phyloP scores from a whole-genome alignment of 64 coral and sea anemone species.

The Porites australiensis region DNA sequence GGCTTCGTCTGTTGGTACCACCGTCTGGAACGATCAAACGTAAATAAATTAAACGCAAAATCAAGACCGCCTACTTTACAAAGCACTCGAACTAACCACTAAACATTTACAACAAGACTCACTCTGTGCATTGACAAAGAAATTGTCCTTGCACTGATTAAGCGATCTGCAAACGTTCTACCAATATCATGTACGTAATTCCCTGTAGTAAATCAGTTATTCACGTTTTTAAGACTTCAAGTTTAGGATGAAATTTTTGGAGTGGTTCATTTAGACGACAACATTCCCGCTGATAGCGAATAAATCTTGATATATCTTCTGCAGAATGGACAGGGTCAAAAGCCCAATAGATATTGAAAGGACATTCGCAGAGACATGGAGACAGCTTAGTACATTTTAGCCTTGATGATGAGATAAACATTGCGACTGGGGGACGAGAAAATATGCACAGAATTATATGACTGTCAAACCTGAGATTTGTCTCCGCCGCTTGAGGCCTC shows the following conservation, averaged over 20 bases:
- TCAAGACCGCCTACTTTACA: conserved; percentile 3
- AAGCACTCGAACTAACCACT: conserved; percentile 17
- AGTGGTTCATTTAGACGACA: neutral
- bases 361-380: neutral
- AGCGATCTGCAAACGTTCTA: neutral
- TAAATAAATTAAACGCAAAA: conserved; percentile 31
- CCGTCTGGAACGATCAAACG: conserved; percentile 42
- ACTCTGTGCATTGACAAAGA: neutral
- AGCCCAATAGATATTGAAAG: neutral
- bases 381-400: conserved; percentile 12
- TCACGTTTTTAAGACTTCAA: neutral
- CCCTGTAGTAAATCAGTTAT: neutral
- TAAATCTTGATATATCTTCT: neutral
- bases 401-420: conserved; percentile 55
- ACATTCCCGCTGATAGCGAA: neutral
- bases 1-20: conserved; percentile 47
- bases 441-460: conserved; percentile 39
- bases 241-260: conserved; percentile 47
- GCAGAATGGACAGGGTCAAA: neutral
- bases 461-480: conserved; percentile 70
- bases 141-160: neutral
- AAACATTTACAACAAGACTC: conserved; percentile 9
- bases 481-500: conserved; percentile 47
- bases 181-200: conserved; percentile 1
- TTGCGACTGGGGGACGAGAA: neutral